Conservation (phyloP, 2,113 vertebrate genomes). For the Chiloscyllium plagiosum region DNA sequence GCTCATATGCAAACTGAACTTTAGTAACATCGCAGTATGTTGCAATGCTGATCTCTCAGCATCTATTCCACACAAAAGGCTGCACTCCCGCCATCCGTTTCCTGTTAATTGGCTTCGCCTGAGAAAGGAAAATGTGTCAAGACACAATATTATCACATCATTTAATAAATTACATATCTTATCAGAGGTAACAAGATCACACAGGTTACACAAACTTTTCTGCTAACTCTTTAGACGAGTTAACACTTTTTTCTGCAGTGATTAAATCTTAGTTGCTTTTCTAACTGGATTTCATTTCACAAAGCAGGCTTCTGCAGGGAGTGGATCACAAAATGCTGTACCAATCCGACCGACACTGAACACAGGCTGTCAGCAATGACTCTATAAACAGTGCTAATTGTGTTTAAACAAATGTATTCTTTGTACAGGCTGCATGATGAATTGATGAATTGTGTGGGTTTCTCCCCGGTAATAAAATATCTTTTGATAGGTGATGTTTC, state of each 20-base stretch:
- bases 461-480: not conserved
- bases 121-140: not conserved
- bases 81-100: not conserved
- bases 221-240: not conserved
- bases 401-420: not conserved
- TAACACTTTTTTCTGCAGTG: not conserved
- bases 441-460: not conserved
- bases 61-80: not conserved
- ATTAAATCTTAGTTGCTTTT: not conserved
- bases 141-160: no score
- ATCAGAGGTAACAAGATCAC: not conserved
- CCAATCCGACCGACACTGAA: not conserved
- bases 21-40: not conserved
- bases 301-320: not conserved
- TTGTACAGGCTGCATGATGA: slow-evolving; percentile 21
- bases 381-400: slow-evolving; percentile 28
- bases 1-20: not conserved
- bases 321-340: not conserved
- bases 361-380: not conserved
- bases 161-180: not conserved
- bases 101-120: not conserved
- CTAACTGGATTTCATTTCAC: slow-evolving; percentile 12
- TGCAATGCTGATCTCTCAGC: not conserved
- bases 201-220: not conserved
- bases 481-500: not conserved